Evolutionary conservation across 2,113 vertebrate genomes (phyloP), one percentile per base, ranked within the genome.

Genomic region (Perccottus glenii): DNA sequence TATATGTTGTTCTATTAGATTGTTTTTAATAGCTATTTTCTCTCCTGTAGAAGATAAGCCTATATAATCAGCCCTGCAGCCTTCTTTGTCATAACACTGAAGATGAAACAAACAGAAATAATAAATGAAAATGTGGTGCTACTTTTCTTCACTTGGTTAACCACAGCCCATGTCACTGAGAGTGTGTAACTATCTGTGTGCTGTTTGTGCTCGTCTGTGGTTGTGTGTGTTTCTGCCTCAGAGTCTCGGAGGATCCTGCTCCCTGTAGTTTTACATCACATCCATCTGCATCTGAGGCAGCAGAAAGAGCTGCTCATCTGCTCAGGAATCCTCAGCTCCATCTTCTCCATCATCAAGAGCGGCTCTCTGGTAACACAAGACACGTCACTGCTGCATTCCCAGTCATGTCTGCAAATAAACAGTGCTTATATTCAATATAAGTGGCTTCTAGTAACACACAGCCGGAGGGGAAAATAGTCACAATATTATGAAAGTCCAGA

Each of bases 231-330:
- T 8, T 60, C 6, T n/a, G 48, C 0, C 51, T 19, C 91, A 99
- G 98, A 99, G 88, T 99, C 97, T 36, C 95, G 98, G 1, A 93
- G 96, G 82, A 96, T 98, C 83, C 92, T 99, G 48, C 93, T 99
- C 7, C 97, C 97, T 6, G 96, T 99, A 49, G 96, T 99, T 44
- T 94, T 99, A 3, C 97, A 99, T 90, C 98, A 98, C 85, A 98
- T 99, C 80, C 98, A 99, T 88, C 94, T 99, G 43, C 97, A 99
- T 74, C 91, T 99, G 56, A 92, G 96, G 40, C 96, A 98, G 83
- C 98, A 99, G 93, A 99, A 98, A 61, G 98, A 99, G 85, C 92
- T 98, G 43, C 94, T 98, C 2, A 96, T 98, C 88, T 99, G 98
- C 88, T 98, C 97, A 51, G 96, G 96, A 46, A 98, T 99, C 68